phyloP scores from a whole-genome alignment of 1,140 invertebrate species.

The Pygmarrhopalites habei region DNA sequence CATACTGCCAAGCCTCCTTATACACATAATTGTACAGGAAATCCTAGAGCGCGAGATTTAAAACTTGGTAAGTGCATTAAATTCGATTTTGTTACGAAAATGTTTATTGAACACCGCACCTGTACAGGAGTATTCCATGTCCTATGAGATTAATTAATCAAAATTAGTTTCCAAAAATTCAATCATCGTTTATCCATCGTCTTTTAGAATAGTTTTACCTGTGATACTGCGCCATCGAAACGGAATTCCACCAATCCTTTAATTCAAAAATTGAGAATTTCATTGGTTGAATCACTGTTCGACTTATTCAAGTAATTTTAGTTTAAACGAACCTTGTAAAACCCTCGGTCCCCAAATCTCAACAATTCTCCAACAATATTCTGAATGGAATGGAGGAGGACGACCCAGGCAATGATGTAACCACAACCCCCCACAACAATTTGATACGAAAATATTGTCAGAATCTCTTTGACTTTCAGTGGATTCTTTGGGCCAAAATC shows the following conservation, averaged over 20 bases:
- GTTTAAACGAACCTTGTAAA: conserved; percentile 58
- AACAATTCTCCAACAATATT: conserved; percentile 82
- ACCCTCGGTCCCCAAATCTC: conserved; percentile 73
- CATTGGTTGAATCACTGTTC: no score
- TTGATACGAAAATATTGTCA: conserved; percentile 61
- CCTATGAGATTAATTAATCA: no score
- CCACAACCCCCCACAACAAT: conserved; percentile 66
- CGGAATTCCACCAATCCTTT: conserved; percentile 61
- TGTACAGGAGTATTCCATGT: conserved; percentile 90
- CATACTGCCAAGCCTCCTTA: conserved; percentile 45
- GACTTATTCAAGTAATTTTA: no score
- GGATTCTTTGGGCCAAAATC: conserved; percentile 53
- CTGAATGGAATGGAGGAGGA: conserved; percentile 75
- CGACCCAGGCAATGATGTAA: conserved; percentile 71
- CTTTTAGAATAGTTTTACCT: no score
- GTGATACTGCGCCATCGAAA: conserved; percentile 70
- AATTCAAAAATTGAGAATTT: no score
- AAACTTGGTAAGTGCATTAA: no score
- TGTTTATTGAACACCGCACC: no score
- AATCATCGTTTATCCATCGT: no score
- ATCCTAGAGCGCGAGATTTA: no score
- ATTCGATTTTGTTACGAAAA: no score
- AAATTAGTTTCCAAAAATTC: no score
- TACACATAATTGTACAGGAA: conserved; percentile 93
- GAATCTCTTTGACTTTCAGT: conserved; percentile 45